Percentiles rank a stretch among this genome's conserved stretches.
Conservation (phyloP, 2,797 vertebrate genomes). For the Microctenopoma stevenorrisi region DNA sequence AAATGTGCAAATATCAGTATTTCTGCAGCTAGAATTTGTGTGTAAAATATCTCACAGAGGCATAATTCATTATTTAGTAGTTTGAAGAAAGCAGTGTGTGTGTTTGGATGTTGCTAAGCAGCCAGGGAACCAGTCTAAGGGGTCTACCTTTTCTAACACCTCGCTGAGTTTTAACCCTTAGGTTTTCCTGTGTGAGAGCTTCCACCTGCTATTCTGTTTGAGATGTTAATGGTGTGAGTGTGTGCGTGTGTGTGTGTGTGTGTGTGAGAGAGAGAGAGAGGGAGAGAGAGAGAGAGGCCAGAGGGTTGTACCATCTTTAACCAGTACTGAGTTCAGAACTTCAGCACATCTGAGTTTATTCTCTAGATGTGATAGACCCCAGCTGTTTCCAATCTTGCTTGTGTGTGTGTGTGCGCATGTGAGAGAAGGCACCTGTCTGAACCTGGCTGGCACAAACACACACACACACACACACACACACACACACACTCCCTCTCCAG, state of each 20-base stretch:
- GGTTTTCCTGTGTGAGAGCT: neutral
- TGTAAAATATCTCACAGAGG: constrained; percentile 24
- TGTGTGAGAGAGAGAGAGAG: too few species aligned
- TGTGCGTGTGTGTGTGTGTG: constrained; percentile 6
- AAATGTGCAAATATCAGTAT: neutral
- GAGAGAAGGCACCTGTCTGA: constrained; percentile 2
- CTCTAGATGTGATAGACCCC: constrained; percentile 31
- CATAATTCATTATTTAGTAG: constrained; percentile 50
- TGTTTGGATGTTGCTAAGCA: constrained; percentile 64
- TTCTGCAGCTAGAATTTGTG: constrained; percentile 11
- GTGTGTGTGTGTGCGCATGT: constrained; percentile 8
- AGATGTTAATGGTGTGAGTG: constrained; percentile 15
- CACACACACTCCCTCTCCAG: neutral
- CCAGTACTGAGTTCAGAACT: constrained; percentile 27
- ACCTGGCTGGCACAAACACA: constrained; percentile 2
- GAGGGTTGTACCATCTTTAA: constrained; percentile 30
- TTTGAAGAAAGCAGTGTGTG: constrained; percentile 18
- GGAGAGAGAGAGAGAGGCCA: neutral
- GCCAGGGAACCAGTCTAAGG: constrained; percentile 44
- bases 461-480: neutral
- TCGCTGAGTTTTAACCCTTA: constrained; percentile 27
- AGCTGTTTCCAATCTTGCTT: constrained; percentile 33
- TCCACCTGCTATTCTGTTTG: constrained; percentile 25
- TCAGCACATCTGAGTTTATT: constrained; percentile 31
- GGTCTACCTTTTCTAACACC: constrained; percentile 37